Base-by-base conservation (phyloP, 2,797 vertebrate species). In the Crenuchus spilurus region DNA sequence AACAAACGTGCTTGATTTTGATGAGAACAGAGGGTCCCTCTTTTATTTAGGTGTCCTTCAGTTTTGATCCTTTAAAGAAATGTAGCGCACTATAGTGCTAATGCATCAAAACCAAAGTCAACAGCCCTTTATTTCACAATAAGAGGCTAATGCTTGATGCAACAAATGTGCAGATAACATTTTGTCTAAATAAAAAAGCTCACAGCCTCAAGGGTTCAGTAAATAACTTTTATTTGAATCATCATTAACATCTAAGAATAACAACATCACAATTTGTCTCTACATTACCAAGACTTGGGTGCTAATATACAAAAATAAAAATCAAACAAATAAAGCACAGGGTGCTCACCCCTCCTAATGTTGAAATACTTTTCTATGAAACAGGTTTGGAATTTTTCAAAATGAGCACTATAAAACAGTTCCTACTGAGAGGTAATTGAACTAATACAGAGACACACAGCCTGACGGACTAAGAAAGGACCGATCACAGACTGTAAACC, bases 281-380 rank as follows among this genome's bases (percentile, higher is more conserved):
- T 94, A 94, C 92, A 94, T 78, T 80, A 89, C 92, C 94, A 93
- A 82, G 86, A 87, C 89, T 91, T 86, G 84, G 88, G 87, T 92
- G 91, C 87, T 91, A 88, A 90, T 91, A 83, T 93, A 95, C 93
- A 95, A 95, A 95, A 94, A 94, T 94, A 94, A 89, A 92, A 86
- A 87, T 83, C 91, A 93, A 79, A 75, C 68, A 80, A 77, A 80
- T 63, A 76, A 80, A 83, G 68, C 82, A 81, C 46, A 68, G 70
- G 75, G 55, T 79, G 76, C 76, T 80, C 73, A 78, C 55, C 70
- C 76, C 77, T n/a, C 81, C 70, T 77, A 78, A 51, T 58, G 65
- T 62, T 72, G 60, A 82, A 80, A 82, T 82, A 82, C 66, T 72
- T 78, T 62, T 75, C 72, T 84, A 81, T 62, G 75, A 78, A 84